Percentiles rank a stretch among this genome's conserved stretches.
Evolutionary conservation across 2,888 invertebrate genomes (phyloP).

Genomic region (Eupithecia pulchellata): DNA sequence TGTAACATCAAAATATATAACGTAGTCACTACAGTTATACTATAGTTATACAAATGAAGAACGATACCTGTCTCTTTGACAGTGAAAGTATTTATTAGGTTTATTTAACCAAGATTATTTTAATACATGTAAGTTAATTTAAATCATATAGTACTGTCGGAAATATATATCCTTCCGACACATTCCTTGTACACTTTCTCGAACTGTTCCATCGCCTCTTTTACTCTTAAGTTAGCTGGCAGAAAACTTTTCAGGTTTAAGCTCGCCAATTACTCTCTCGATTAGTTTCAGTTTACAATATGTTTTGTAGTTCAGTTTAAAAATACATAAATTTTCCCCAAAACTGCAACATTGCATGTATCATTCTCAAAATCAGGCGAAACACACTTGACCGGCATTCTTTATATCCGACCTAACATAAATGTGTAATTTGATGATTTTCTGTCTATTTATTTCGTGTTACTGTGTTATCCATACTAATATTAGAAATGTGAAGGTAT

Average conservation of each 20-base stretch:
- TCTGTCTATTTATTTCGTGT: slow-evolving; percentile 61
- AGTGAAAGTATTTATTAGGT: background rate
- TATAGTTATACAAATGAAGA: background rate
- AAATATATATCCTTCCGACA: no score
- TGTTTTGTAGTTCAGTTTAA: no score
- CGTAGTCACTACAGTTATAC: background rate
- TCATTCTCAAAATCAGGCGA: slow-evolving; percentile 36
- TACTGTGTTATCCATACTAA: slow-evolving; percentile 35
- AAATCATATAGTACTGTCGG: no score
- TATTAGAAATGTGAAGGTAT: background rate
- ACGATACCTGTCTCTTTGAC: no score
- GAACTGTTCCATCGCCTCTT: no score
- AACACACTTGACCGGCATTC: slow-evolving; percentile 42
- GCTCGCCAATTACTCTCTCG: no score
- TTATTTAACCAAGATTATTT: no score
- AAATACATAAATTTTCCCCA: background rate
- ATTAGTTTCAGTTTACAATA: no score
- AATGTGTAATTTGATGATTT: slow-evolving; percentile 69
- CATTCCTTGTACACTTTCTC: no score
- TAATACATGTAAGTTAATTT: no score
- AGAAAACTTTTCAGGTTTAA: no score
- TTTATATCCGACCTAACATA: slow-evolving; percentile 42
- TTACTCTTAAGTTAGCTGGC: no score
- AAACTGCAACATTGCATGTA: slow-evolving; percentile 31
- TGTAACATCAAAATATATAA: background rate